These are phyloP conservation scores for Chaetodon trifascialis DNA, from an alignment of 2,113 vertebrate genomes.

Conservation along the genomic window DNA sequence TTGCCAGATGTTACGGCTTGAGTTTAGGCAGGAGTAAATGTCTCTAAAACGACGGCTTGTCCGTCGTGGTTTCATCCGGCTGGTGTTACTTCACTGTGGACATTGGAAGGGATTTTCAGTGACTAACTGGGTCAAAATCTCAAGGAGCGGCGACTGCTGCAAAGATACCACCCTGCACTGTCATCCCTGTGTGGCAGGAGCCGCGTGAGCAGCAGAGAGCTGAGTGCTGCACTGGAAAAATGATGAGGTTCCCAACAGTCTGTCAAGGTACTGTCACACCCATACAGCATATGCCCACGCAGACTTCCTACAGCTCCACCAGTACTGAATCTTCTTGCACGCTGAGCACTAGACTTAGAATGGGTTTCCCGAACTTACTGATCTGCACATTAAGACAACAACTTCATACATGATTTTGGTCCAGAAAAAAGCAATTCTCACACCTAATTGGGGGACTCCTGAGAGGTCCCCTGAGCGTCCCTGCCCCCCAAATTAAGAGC, in stretches of 20 bases:
- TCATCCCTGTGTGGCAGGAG: conserved; percentile 40
- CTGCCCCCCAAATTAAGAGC: background rate
- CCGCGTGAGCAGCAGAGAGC: conserved; percentile 32
- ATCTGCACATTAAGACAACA: background rate
- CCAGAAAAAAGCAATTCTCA: background rate
- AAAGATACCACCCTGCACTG: conserved; percentile 50
- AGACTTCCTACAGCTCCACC: background rate
- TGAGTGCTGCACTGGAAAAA: conserved; percentile 30
- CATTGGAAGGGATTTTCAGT: conserved; percentile 17
- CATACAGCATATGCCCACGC: background rate
- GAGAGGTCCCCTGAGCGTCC: background rate
- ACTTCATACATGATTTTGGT: background rate
- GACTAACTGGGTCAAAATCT: conserved; percentile 69
- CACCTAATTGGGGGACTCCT: background rate
- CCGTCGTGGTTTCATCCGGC: background rate
- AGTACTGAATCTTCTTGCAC: background rate
- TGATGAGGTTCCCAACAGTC: conserved; percentile 33
- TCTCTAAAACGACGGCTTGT: background rate
- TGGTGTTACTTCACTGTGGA: conserved; percentile 17
- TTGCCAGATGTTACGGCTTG: background rate
- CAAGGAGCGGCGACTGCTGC: conserved; percentile 21
- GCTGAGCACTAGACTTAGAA: background rate
- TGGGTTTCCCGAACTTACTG: background rate
- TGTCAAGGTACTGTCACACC: conserved; percentile 21
- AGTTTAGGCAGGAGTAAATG: background rate